These are phyloP conservation scores for Belonocnema kinseyi DNA, from an alignment of 1,140 invertebrate species.

Conservation along the genomic window DNA sequence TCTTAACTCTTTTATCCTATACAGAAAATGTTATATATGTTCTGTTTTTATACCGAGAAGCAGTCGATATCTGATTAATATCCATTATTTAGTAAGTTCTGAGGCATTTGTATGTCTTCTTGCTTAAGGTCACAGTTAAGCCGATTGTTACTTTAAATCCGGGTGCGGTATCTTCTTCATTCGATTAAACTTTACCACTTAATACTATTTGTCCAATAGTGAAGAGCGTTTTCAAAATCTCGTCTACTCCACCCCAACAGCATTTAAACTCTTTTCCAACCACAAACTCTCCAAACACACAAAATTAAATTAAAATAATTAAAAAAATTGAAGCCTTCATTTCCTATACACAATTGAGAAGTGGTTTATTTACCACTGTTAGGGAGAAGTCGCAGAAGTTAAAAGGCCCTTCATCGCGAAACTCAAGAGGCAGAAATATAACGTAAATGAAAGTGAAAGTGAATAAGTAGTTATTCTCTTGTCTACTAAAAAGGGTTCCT, in stretches of 20 bases:
- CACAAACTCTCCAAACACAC: neutral
- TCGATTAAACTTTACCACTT: slow-evolving; percentile 8
- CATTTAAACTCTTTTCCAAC: neutral
- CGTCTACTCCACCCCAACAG: neutral
- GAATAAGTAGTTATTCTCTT: slow-evolving; percentile 30
- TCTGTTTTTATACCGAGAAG: neutral
- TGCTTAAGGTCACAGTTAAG: slow-evolving; percentile 70
- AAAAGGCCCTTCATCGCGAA: slow-evolving; percentile 22
- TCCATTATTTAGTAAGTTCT: slow-evolving; percentile 42
- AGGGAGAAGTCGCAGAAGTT: neutral
- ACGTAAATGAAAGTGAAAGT: slow-evolving; percentile 18
- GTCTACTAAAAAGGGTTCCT: neutral
- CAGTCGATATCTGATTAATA: slow-evolving; percentile 3
- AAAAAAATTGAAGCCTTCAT: neutral
- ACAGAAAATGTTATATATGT: neutral
- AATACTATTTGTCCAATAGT: neutral
- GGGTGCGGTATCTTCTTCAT: slow-evolving; percentile 49
- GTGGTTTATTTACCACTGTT: neutral
- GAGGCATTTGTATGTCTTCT: slow-evolving; percentile 58
- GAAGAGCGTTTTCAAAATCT: neutral
- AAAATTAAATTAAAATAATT: slow-evolving; percentile 17
- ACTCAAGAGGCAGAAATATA: slow-evolving; percentile 38
- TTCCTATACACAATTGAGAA: neutral
- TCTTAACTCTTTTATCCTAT: neutral
- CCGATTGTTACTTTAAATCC: slow-evolving; percentile 62